Percentiles rank a stretch among this genome's conserved stretches.
phyloP scores from a whole-genome alignment of 1,140 invertebrate species.

The Drosophila sp. region DNA sequence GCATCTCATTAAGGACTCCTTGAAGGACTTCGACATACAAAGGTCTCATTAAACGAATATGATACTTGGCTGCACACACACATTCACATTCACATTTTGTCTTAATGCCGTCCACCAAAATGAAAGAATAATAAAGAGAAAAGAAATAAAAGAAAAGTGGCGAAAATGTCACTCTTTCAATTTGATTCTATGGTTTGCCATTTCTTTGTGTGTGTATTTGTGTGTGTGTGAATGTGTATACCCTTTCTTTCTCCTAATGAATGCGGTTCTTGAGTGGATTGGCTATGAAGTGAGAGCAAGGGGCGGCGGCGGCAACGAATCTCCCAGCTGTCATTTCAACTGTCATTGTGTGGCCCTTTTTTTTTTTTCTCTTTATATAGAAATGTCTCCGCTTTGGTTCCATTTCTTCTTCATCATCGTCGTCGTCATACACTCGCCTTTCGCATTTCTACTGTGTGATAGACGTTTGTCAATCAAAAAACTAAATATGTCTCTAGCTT shows the following conservation, averaged over 20 bases:
- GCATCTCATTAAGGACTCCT: constrained; percentile 41
- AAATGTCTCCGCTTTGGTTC: not conserved
- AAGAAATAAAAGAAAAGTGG: constrained; percentile 1
- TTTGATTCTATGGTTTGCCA: constrained; percentile 19
- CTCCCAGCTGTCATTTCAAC: constrained; percentile 59
- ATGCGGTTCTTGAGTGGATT: constrained; percentile 23
- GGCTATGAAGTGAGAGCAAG: constrained; percentile 40
- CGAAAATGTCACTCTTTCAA: constrained; percentile 23
- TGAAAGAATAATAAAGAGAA: constrained; percentile 8
- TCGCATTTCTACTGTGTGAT: constrained; percentile 43
- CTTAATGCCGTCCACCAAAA: not conserved
- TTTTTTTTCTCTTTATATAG: not conserved
- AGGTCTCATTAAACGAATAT: constrained; percentile 42
- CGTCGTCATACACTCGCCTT: constrained; percentile 18
- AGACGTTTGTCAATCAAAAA: constrained; percentile 73
- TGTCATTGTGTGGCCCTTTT: constrained; percentile 54
- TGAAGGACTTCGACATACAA: constrained; percentile 27
- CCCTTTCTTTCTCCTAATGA: constrained; percentile 19
- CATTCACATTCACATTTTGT: not conserved
- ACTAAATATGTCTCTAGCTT: constrained; percentile 38
- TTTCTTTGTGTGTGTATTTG: constrained; percentile 3
- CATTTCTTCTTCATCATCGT: constrained; percentile 15
- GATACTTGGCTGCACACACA: not conserved
- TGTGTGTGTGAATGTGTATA: not conserved
- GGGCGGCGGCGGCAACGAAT: not conserved